Conservation (phyloP, 2,113 vertebrate species). For the Collichthys lucidus region DNA sequence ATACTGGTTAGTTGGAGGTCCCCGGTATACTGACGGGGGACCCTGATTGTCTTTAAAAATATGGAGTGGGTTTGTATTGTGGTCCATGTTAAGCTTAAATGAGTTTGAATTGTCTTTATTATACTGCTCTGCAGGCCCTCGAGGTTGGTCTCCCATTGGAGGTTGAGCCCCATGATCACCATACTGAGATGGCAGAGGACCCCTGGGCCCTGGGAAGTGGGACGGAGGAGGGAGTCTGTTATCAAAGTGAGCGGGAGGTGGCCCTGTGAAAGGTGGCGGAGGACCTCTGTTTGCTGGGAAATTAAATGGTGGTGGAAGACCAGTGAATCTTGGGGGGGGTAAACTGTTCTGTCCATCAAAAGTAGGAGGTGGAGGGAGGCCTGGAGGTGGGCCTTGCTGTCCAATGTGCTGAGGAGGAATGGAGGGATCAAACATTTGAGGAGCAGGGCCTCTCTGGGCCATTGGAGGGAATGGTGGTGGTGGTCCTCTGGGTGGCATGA, state of each 20-base stretch:
- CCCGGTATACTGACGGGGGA: conserved; percentile 68
- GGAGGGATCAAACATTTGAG: conserved; percentile 84
- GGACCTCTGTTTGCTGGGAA: conserved; percentile 89
- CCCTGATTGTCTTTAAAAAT: conserved; percentile 77
- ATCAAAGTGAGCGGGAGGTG: conserved; percentile 83
- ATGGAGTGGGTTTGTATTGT: conserved; percentile 62
- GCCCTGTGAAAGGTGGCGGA: conserved; percentile 78
- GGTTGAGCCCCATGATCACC: conserved; percentile 84
- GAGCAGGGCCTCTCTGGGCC: conserved; percentile 76
- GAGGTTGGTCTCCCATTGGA: conserved; percentile 62
- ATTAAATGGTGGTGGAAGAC: conserved; percentile 89
- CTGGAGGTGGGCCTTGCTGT: conserved; percentile 83
- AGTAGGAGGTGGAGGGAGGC: conserved; percentile 76
- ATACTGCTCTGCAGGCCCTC: conserved; percentile 73
- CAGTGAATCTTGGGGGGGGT: conserved; percentile 84
- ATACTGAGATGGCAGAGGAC: conserved; percentile 84
- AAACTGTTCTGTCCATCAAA: conserved; percentile 87
- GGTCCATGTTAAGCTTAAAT: conserved; percentile 76
- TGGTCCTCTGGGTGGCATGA: conserved; percentile 82
- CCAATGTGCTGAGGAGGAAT: conserved; percentile 85
- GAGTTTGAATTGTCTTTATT: conserved; percentile 68
- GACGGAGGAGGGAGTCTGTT: conserved; percentile 85
- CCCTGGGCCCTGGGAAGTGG: conserved; percentile 87
- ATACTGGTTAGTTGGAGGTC: conserved; percentile 81
- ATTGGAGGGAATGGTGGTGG: conserved; percentile 76